Evolutionary conservation across 64 coral and sea anemone genomes (phyloP).

Genomic region (Dendrophyllia cribrosa): DNA sequence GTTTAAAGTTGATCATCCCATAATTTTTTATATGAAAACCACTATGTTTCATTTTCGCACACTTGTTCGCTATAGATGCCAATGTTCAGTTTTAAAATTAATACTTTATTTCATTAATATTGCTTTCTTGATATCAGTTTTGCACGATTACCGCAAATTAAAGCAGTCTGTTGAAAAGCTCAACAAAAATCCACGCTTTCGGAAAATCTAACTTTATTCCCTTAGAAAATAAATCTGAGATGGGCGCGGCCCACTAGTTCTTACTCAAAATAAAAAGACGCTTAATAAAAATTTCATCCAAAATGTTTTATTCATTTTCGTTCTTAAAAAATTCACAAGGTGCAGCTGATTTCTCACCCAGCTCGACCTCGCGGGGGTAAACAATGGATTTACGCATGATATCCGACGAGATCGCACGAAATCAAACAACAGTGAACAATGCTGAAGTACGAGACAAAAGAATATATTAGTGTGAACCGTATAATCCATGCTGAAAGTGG

Average conservation of each 20-base stretch:
- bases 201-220: no score
- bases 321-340: background rate
- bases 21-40: background rate
- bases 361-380: background rate
- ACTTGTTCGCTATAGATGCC: background rate
- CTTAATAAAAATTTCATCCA: background rate
- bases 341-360: constrained; percentile 26
- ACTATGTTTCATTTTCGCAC: background rate
- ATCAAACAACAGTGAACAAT: constrained; percentile 51
- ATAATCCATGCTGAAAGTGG: background rate
- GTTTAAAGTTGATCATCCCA: background rate
- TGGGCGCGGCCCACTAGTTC: no score
- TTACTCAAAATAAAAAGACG: background rate
- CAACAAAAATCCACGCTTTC: no score
- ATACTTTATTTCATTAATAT: background rate
- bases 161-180: background rate
- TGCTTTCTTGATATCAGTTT: no score
- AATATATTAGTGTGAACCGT: constrained; percentile 27
- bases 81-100: background rate
- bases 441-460: constrained; percentile 25
- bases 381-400: background rate
- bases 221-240: no score
- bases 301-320: background rate
- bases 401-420: constrained; percentile 9
- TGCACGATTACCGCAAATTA: background rate